Evolutionary conservation across 2,797 vertebrate genomes (phyloP), one percentile per base, ranked within the genome.

Genomic region (Valencia hispanica): DNA sequence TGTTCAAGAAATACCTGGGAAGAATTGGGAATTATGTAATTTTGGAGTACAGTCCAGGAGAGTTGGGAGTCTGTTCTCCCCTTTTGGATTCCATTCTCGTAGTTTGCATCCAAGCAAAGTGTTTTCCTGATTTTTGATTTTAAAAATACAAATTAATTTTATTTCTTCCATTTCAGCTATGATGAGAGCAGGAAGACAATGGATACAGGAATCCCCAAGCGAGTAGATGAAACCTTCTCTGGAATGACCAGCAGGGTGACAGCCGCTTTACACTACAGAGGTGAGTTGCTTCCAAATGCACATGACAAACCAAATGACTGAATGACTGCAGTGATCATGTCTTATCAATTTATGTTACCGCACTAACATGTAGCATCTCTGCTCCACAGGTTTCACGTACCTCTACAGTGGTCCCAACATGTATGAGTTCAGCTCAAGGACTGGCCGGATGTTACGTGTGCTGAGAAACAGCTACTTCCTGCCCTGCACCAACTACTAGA

Each of bases 191-290:
- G 3, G 20, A 85, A 76, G 63, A 80, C 81, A 0, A 94, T 97
- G 95, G 96, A 97, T 73, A 70, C 45, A 10, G 94, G 94, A 68
- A 96, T 88, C 79, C 96, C 96, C 50, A 95, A 86, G 87, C 73
- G 53, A 25, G 89, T 93, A 69, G 70, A 76, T 0, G 0, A 87
- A 22, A 84, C 75, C 51, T 96, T 97, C 72, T 85, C 91, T 32
- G 96, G 94, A 74, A 77, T 97, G 78, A 87, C 25, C 39, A 47
- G 89, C 39, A 88, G 75, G 11, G 88, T 97, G 61, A 95, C 96
- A 0, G 96, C 96, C 72, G 97, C 94, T 78, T 94, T 97, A 75
- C 95, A 97, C 72, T 73, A 88, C 43, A 93, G 90, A 88, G 94
- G 97, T 97, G 92, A 87, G 89, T 14, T 34, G 3, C 66, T 47